Evolutionary conservation across 1,140 invertebrate genomes (phyloP).

Genomic region (Dreissena rostriformis): DNA sequence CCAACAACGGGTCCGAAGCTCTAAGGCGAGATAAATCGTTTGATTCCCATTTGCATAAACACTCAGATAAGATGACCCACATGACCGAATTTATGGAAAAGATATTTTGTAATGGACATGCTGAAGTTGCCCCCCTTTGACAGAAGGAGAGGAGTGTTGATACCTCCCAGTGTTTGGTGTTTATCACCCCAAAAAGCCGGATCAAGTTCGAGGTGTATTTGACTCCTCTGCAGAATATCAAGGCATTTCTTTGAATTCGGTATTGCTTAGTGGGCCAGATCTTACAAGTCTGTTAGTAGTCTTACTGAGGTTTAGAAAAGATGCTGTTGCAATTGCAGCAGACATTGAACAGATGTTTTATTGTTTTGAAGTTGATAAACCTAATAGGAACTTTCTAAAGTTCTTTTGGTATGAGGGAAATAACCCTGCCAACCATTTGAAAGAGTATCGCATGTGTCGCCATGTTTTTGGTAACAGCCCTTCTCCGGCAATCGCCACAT

Average conservation of each 20-base stretch:
- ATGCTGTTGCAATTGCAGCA: not conserved
- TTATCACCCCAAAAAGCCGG: conserved; percentile 40
- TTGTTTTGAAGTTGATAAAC: conserved; percentile 32
- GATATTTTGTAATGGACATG: not conserved
- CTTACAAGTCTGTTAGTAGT: conserved; percentile 69
- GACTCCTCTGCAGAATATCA: conserved; percentile 49
- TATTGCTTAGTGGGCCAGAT: conserved; percentile 69
- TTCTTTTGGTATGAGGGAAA: conserved; percentile 47
- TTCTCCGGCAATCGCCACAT: conserved; percentile 42
- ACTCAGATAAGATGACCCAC: conserved; percentile 43
- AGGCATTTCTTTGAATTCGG: conserved; percentile 21
- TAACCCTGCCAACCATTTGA: conserved; percentile 7
- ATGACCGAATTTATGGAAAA: conserved; percentile 32
- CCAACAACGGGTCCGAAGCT: conserved; percentile 34
- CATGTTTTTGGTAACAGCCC: conserved; percentile 48
- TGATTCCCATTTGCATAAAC: conserved; percentile 17
- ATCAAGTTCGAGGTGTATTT: conserved; percentile 53
- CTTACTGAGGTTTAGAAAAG: conserved; percentile 12
- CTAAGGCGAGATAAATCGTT: conserved; percentile 23
- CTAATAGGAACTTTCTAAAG: conserved; percentile 46
- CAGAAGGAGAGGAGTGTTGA: conserved; percentile 28
- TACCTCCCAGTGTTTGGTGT: conserved; percentile 58
- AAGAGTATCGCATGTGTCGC: conserved; percentile 47
- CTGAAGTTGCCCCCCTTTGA: conserved; percentile 24
- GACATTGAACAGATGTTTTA: conserved; percentile 60